A percentile compares a stretch with the other conserved stretches of the same genome.
phyloP scores from a whole-genome alignment of 2,113 vertebrate genomes.

The Vicugna pacos region DNA sequence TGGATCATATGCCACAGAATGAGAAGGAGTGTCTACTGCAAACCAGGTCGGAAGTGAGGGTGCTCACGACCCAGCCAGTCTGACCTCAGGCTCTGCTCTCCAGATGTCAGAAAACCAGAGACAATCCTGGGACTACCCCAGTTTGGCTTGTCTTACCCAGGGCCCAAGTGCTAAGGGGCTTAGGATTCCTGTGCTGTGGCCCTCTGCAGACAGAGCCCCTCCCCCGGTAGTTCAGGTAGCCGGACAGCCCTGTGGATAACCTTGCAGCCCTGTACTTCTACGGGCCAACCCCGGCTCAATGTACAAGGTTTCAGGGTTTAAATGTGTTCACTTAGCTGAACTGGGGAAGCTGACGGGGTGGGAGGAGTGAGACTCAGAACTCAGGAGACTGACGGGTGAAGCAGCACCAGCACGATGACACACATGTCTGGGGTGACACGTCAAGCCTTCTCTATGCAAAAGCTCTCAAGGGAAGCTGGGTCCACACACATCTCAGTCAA shows the following conservation, averaged over 20 bases:
- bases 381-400: background rate
- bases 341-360: background rate
- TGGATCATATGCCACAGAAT: background rate
- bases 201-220: background rate
- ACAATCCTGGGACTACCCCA: background rate
- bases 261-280: background rate
- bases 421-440: rapidly evolving
- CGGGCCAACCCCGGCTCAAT: background rate
- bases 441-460: background rate
- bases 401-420: background rate
- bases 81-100: background rate
- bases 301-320: background rate
- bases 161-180: background rate
- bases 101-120: background rate
- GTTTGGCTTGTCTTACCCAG: background rate
- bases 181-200: background rate
- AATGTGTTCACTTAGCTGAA: background rate
- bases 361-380: background rate
- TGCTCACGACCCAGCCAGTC: background rate
- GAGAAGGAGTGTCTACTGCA: rapidly evolving
- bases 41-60: background rate
- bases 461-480: background rate
- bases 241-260: background rate
- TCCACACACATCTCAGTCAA: no score
- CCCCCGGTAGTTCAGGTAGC: background rate